Conservation (phyloP, 1,140 invertebrate genomes). For the Tetragnatha versicolor region DNA sequence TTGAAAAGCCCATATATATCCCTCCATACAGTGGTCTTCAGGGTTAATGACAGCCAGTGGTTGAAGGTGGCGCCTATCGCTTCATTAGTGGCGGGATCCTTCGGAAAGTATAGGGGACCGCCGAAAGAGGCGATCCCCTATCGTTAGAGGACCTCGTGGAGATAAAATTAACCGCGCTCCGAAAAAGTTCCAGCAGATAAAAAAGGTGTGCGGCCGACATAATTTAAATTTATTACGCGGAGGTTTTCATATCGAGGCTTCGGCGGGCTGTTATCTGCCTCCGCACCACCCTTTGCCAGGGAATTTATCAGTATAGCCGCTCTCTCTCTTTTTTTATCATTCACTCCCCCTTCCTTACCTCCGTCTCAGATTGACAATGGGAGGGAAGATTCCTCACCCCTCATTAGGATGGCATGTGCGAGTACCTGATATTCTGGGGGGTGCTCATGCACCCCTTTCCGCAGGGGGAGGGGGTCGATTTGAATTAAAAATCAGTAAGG, state of each 20-base stretch:
- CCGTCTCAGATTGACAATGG: conserved; percentile 11
- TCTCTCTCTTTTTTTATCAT: neutral
- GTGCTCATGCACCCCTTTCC: too few relatives aligned
- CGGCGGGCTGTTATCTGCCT: conserved; percentile 32
- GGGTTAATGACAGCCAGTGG: conserved; percentile 46
- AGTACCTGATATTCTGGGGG: neutral
- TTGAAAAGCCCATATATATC: conserved; percentile 46
- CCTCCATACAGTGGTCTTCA: conserved; percentile 17
- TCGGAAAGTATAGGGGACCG: conserved; percentile 44
- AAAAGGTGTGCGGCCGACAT: conserved; percentile 44
- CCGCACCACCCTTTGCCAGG: conserved; percentile 19
- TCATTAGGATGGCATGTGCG: conserved; percentile 25
- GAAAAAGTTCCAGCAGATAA: conserved; percentile 46
- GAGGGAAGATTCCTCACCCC: neutral
- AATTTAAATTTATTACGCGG: conserved; percentile 54
- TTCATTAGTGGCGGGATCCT: conserved; percentile 29
- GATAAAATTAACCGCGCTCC: conserved; percentile 47
- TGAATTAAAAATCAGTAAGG: too few relatives aligned
- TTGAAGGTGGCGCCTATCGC: conserved; percentile 34
- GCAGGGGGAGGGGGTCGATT: too few relatives aligned
- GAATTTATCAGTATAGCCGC: conserved; percentile 25
- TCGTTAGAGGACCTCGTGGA: conserved; percentile 45
- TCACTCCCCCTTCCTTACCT: conserved; percentile 12
- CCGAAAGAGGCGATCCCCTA: conserved; percentile 14
- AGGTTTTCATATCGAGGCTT: conserved; percentile 28